Conservation (phyloP, 2,113 vertebrate genomes). For the Paedocypris sp. region DNA sequence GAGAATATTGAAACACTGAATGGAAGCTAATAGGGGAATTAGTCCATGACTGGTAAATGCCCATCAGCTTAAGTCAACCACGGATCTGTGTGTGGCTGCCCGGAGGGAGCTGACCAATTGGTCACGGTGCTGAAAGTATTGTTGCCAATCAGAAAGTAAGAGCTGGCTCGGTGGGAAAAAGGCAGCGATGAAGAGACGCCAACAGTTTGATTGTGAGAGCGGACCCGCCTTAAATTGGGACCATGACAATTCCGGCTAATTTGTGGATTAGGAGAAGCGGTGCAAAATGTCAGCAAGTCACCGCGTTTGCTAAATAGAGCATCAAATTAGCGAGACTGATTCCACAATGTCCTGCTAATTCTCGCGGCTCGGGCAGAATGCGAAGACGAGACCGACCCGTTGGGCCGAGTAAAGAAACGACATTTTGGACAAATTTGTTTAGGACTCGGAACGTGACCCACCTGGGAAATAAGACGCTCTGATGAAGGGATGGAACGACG, state of each 20-base stretch:
- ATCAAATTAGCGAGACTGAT: constrained; percentile 83
- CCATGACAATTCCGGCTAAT: constrained; percentile 84
- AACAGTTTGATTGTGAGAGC: constrained; percentile 64
- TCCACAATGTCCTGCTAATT: constrained; percentile 59
- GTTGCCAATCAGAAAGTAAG: constrained; percentile 59
- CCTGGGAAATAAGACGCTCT: constrained; percentile 88
- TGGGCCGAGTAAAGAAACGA: constrained; percentile 1
- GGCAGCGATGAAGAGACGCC: constrained; percentile 60
- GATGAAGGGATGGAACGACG: constrained; percentile 82
- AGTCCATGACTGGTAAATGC: constrained; percentile 72
- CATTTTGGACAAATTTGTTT: neutral
- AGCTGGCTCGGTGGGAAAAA: constrained; percentile 73
- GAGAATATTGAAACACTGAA: constrained; percentile 59
- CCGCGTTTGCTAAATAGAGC: constrained; percentile 76
- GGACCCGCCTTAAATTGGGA: constrained; percentile 72
- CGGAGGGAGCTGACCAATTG: constrained; percentile 64
- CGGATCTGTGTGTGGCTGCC: constrained; percentile 62
- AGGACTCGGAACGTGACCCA: constrained; percentile 44
- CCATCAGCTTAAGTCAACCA: constrained; percentile 49
- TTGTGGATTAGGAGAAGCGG: constrained; percentile 76
- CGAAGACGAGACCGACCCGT: neutral
- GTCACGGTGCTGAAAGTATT: constrained; percentile 73
- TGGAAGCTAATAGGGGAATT: constrained; percentile 65
- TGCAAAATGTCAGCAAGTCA: constrained; percentile 80
- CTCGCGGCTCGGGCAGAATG: constrained; percentile 41